Evolutionary conservation across 2,113 vertebrate species (phyloP).

Genomic region (Brachirus orientalis): DNA sequence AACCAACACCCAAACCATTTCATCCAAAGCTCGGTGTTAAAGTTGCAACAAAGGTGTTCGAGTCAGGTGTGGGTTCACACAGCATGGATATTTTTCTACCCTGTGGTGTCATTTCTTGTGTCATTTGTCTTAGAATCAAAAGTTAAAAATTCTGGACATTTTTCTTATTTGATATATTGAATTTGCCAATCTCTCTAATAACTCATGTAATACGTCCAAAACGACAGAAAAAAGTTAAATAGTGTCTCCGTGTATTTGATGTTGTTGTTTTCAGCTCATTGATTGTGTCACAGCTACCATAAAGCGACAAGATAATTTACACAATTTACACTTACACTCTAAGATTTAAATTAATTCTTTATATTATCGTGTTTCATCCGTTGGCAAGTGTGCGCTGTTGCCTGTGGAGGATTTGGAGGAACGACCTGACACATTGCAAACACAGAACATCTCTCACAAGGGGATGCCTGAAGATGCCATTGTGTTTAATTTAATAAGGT

Average conservation of each 20-base stretch:
- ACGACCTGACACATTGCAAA: constrained; percentile 64
- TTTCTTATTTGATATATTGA: no score
- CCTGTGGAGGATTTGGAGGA: constrained; percentile 68
- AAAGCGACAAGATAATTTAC: constrained; percentile 52
- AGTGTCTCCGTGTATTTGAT: not conserved
- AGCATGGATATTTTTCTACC: constrained; percentile 3
- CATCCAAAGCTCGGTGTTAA: constrained; percentile 43
- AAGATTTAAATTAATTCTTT: constrained; percentile 70
- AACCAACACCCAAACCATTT: constrained; percentile 50
- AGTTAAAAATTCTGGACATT: no score
- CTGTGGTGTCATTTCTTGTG: not conserved
- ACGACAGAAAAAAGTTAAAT: not conserved
- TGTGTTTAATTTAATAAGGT: constrained; percentile 78
- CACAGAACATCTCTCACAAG: constrained; percentile 57
- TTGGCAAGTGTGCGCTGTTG: constrained; percentile 57
- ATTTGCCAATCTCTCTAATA: no score
- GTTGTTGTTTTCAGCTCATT: constrained; percentile 1
- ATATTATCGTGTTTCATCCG: constrained; percentile 60
- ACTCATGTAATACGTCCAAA: not conserved
- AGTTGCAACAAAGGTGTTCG: constrained; percentile 34
- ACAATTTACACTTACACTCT: no score
- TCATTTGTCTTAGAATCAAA: constrained; percentile 7
- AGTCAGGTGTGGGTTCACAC: constrained; percentile 36
- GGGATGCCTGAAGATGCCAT: constrained; percentile 56
- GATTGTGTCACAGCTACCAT: constrained; percentile 3